Conservation (phyloP, 2,888 invertebrate species). For the Cepaea hortensis region DNA sequence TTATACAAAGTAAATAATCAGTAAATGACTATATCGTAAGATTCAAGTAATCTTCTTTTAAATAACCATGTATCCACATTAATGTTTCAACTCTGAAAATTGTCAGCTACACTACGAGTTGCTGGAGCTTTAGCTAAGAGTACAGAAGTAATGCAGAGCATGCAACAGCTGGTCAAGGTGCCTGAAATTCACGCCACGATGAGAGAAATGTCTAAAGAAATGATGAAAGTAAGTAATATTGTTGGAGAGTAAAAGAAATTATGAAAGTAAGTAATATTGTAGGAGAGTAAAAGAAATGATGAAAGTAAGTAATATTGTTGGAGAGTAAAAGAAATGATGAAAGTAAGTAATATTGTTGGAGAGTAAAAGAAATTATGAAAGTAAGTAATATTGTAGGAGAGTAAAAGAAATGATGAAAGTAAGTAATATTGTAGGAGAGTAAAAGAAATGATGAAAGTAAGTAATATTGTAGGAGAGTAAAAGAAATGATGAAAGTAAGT, state of each 20-base stretch:
- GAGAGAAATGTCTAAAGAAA: constrained; percentile 98
- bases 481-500: constrained; percentile 83
- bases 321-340: constrained; percentile 80
- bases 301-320: constrained; percentile 79
- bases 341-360: constrained; percentile 74
- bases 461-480: neutral
- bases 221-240: constrained; percentile 86
- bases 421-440: constrained; percentile 31
- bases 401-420: constrained; percentile 83
- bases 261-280: constrained; percentile 81
- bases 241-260: too few relatives aligned
- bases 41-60: too few relatives aligned
- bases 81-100: neutral
- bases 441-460: constrained; percentile 83
- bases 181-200: constrained; percentile 96
- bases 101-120: constrained; percentile 90
- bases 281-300: constrained; percentile 75
- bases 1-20: too few relatives aligned
- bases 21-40: too few relatives aligned
- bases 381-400: constrained; percentile 62
- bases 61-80: too few relatives aligned
- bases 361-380: constrained; percentile 82
- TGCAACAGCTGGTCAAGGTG: constrained; percentile 92
- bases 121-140: constrained; percentile 95
- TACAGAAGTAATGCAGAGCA: constrained; percentile 98